Evolutionary conservation across 2,113 vertebrate genomes (phyloP).

Genomic region (Manacus vitellinus): DNA sequence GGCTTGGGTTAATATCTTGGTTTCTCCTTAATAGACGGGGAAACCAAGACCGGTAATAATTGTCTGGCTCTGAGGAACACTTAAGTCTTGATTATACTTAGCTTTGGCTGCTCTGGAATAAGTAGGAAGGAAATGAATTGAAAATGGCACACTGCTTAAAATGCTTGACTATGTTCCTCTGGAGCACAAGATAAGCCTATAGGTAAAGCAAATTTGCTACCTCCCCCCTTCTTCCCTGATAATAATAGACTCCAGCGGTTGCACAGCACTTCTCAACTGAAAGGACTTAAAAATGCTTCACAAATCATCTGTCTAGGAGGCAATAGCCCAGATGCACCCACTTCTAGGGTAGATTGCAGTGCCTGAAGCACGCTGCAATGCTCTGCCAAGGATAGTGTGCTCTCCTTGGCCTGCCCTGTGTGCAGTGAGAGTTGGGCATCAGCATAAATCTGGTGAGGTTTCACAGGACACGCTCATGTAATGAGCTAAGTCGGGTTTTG

Average conservation of each 20-base stretch:
- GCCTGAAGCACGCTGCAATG: not conserved
- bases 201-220: slow-evolving; percentile 44
- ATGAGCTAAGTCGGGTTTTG: not conserved
- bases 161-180: slow-evolving; percentile 13
- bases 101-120: slow-evolving; percentile 47
- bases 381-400: rapidly evolving
- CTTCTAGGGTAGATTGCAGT: not conserved
- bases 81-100: slow-evolving; percentile 55
- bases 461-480: rapidly evolving
- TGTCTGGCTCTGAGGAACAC: slow-evolving; percentile 31
- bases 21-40: not conserved
- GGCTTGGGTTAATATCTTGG: not conserved
- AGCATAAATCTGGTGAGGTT: not conserved
- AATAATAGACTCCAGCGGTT: slow-evolving; percentile 27
- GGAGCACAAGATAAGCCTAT: slow-evolving; percentile 48
- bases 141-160: slow-evolving; percentile 16
- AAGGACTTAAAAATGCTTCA: slow-evolving; percentile 29
- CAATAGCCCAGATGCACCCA: slow-evolving; percentile 9
- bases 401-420: not conserved
- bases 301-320: slow-evolving; percentile 41
- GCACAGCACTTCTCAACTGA: slow-evolving; percentile 15
- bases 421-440: rapidly evolving
- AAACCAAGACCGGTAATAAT: not conserved
- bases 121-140: slow-evolving; percentile 55
- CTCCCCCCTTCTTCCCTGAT: not conserved